Evolutionary conservation across 2,797 vertebrate genomes (phyloP), one percentile per base, ranked within the genome.

Genomic region (Danio aesculapii): DNA sequence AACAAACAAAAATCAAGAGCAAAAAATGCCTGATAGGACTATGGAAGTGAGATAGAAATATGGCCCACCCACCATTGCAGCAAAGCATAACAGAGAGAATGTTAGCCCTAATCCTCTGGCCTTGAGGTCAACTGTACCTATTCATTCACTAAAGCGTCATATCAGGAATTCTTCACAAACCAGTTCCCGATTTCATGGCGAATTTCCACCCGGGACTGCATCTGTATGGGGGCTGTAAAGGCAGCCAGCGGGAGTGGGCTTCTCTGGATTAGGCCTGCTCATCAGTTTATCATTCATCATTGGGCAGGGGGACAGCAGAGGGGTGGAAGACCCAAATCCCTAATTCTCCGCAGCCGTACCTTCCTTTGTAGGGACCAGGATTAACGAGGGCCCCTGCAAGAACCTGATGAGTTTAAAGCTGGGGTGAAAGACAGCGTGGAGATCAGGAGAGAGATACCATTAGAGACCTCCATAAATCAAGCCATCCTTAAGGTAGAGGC

Each of bases 391-490:
- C 93, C 92, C 93, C 75, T 93, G 91, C 94, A 95, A 93, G 94
- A 94, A 96, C 89, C 94, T 92, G 94, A 97, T 96, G 95, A 96
- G 95, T 96, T 96, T 96, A 96, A 96, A 96, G 95, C 96, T 94
- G 93, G 91, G 94, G 95, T 91, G 91, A 96, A 97, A 95, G 92
- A 94, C 91, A 90, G 93, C 92, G 53, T 95, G 3, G 30, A 95
- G 97, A 98, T 97, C 95, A 93, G 94, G 95, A 95, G 94, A 92
- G 94, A 96, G 96, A 98, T 97, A 97, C 96, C 95, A 97, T 98
- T 97, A 97, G 95, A 94, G 94, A 92, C 93, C 93, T 93, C 92
- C 95, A 97, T 99, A 97, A 98, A 99, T 99, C 97, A 98, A 62
- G 88, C 88, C 89, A 87, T 95, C 93, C 96, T 97, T 97, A 96